Base-by-base conservation (phyloP, 2,888 invertebrate genomes). In the Drosophila buzzatii region DNA sequence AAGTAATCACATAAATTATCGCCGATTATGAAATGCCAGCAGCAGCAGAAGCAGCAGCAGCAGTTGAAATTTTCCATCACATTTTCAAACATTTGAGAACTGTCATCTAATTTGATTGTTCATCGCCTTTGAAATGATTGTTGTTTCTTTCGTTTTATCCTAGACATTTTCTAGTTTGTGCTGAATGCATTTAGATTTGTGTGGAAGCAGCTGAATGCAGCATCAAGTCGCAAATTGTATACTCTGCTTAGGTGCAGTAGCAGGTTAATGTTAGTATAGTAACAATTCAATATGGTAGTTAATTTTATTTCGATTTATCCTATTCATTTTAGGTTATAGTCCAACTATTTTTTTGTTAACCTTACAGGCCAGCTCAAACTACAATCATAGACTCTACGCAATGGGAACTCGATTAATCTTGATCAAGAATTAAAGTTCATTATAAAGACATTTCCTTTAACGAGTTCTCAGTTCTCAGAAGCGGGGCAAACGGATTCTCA, bases 1-100 rank as follows among this genome's bases (percentile, higher is more conserved):
- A 85, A 84, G 85, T 85, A 83, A 85, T 85, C 85, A 80, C 73
- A 84, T 84, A 84, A 84, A 84, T 84, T 85, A 84, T 85, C 68
- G 37, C 51, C 44, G 72, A 81, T 84, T 85, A 68, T 73, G 82
- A 83, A 84, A 84, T 73, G 71, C 6, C 59, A 60, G 39, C 39
- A 52, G 39, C 45, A 45, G 45, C 23, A 45, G 23, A 7, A 31
- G 31, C 31, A 31, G 33, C 58, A 62, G 42, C 41, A 52, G 41
- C 57, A 71, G 56, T 68, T 47, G 45, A 74, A 59, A 61, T 57
- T 69, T 68, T 74, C 52, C 71, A 71, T 68, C 63, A 61, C 18
- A 45, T 10, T 37, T 64, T 31, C 23, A 53, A 45, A 45, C 55
- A 62, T 37, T 65, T 52, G 31, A 53, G 49, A 33, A 69, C 39